Percentiles rank a stretch among this genome's conserved stretches.
These are phyloP conservation scores for Apodemus sylvaticus DNA, from an alignment of 2,113 vertebrate genomes.

Conservation along the genomic window DNA sequence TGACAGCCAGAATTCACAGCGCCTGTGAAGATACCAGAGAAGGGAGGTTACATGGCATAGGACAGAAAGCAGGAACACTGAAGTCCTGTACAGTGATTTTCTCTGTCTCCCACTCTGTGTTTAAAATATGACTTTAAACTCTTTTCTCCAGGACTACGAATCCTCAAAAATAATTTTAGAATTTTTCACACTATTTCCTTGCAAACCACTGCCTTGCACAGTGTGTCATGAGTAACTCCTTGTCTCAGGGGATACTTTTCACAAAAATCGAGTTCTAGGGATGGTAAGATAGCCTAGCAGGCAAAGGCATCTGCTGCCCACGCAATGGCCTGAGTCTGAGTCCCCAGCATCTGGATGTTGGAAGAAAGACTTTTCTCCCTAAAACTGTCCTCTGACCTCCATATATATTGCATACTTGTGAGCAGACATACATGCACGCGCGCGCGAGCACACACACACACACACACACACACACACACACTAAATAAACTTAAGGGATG, in stretches of 20 bases:
- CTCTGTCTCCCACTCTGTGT: background rate
- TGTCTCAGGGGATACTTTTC: background rate
- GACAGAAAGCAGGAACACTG: background rate
- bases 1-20: background rate
- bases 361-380: background rate
- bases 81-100: background rate
- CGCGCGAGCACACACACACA: background rate
- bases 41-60: background rate
- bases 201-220: background rate
- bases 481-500: too few relatives aligned
- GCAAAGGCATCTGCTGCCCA: too few relatives aligned
- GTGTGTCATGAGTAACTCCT: background rate
- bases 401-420: background rate
- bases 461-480: background rate
- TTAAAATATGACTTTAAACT: slow-evolving; percentile 20
- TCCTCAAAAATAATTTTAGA: background rate
- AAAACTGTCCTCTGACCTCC: background rate
- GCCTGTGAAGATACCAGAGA: background rate
- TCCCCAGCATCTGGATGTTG: background rate
- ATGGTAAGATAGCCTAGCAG: too few relatives aligned
- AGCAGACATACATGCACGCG: background rate
- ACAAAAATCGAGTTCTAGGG: background rate
- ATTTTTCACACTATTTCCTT: background rate
- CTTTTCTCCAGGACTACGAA: background rate
- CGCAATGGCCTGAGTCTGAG: too few relatives aligned